Evolutionary conservation across 2,888 invertebrate genomes (phyloP).

Genomic region (Sphecodes monilicornis): DNA sequence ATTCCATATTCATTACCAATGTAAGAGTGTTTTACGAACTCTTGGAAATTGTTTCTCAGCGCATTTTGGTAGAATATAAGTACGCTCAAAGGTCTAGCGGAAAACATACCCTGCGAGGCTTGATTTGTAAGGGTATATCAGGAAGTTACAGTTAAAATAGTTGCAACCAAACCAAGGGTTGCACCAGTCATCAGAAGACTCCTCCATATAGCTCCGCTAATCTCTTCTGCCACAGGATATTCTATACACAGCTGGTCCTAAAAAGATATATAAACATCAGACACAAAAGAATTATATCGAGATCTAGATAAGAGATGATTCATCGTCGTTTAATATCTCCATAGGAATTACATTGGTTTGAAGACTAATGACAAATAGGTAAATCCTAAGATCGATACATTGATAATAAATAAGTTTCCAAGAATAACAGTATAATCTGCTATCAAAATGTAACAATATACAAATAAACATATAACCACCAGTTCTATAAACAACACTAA

Average conservation of each 20-base stretch:
- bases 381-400: neutral
- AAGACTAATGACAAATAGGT: neutral
- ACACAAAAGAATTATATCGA: neutral
- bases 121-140: constrained; percentile 68
- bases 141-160: constrained; percentile 82
- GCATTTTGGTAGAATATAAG: constrained; percentile 80
- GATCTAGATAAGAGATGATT: neutral
- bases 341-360: neutral
- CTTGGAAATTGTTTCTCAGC: constrained; percentile 60
- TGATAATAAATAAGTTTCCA: neutral
- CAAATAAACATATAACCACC: neutral
- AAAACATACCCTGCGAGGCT: constrained; percentile 57
- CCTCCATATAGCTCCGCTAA: constrained; percentile 82
- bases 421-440: neutral
- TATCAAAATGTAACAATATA: neutral
- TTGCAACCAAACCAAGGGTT: constrained; percentile 82
- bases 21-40: constrained; percentile 36
- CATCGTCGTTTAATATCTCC: neutral
- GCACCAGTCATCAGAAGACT: constrained; percentile 83
- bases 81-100: constrained; percentile 71
- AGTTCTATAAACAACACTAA: neutral
- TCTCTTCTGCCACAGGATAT: constrained; percentile 83
- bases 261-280: neutral
- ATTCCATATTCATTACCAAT: constrained; percentile 45
- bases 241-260: constrained; percentile 83